Evolutionary conservation across 2,797 vertebrate genomes (phyloP).

Genomic region (Odontamblyopus rebecca): DNA sequence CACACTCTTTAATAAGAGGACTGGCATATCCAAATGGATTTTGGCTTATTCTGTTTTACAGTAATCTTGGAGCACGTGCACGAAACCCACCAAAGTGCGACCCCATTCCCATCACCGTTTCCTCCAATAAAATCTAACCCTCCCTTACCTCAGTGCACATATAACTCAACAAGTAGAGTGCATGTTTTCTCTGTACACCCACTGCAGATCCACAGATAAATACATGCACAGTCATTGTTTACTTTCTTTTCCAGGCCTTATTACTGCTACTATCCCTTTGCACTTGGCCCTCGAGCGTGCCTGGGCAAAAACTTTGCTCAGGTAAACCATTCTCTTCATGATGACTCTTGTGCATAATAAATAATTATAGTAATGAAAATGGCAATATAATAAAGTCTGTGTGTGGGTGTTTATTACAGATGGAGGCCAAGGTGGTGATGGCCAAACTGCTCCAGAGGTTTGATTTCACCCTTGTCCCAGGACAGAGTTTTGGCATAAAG

Average conservation of each 20-base stretch:
- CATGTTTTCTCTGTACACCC: too few species aligned
- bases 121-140: not conserved
- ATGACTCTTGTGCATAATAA: not conserved
- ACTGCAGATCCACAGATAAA: too few species aligned
- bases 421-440: constrained; percentile 92
- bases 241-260: constrained; percentile 76
- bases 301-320: constrained; percentile 88
- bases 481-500: constrained; percentile 81
- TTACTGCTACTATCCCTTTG: constrained; percentile 89
- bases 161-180: too few species aligned
- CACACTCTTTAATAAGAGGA: too few species aligned
- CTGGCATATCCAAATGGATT: too few species aligned
- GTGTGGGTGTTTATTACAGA: constrained; percentile 66
- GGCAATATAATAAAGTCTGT: not conserved
- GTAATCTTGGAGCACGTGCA: too few species aligned
- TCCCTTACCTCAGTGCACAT: not conserved
- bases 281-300: constrained; percentile 86
- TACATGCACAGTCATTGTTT: not conserved
- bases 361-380: not conserved
- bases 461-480: constrained; percentile 81
- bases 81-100: too few species aligned
- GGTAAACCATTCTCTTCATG: constrained; percentile 65
- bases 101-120: not conserved
- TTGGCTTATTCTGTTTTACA: too few species aligned
- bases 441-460: constrained; percentile 91